Evolutionary conservation across 1,140 invertebrate genomes (phyloP), one percentile per base, ranked within the genome.

Genomic region (Bombyx mandarina): DNA sequence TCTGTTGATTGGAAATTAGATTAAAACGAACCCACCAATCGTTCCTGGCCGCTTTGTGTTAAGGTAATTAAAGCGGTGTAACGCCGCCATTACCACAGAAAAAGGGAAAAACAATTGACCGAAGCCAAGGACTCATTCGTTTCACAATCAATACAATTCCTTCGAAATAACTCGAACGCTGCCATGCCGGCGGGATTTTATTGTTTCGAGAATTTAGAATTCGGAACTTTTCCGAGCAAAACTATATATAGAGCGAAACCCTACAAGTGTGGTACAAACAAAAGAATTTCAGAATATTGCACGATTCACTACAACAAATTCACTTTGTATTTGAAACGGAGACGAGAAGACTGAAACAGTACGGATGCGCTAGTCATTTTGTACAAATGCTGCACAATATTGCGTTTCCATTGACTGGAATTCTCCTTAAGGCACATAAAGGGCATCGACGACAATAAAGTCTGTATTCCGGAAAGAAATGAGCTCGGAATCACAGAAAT

Each of bases 331-430:
- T 55, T 51, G 52, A 58, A 57, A 67, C 47, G 60, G 43, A 6
- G 56, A 52, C 54, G 54, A 54, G 48, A 58, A 52, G 56, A 67
- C 57, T 53, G 57, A 66, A 59, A 60, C 67, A 73, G 60, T 66
- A 58, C 70, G 76, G 69, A 75, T 72, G 69, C 70, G 69, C 63
- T 60, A 65, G 71, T 69, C 68, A 76, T 79, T 76, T 65, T 63
- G 67, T 58, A 75, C 76, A 75, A 78, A 79, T 69, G 72, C 66
- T 67, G 62, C 63, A 73, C 71, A 78, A 79, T 79, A 77, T 79
- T 67, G 63, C 56, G 61, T 68, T 65, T 69, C 71, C 49, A 77
- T 79, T 72, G 75, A 71, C 67, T 71, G 64, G 56, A 73, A 76
- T 75, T 70, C 67, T 72, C 69, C 65, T 72, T 67, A 68, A 61